These are phyloP conservation scores for Synergus gifuensis DNA, from an alignment of 2,888 invertebrate genomes.

Conservation along the genomic window DNA sequence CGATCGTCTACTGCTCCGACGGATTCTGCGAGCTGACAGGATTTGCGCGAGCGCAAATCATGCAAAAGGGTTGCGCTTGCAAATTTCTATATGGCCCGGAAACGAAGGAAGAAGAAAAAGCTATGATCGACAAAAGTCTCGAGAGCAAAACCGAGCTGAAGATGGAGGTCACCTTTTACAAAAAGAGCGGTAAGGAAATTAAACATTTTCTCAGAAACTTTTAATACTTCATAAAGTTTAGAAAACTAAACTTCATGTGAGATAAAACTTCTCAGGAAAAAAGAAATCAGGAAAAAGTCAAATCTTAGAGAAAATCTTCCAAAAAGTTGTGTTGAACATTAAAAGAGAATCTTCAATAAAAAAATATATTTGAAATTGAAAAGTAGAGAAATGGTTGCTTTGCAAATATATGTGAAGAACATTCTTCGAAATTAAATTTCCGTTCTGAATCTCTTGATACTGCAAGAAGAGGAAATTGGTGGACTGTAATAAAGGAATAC, in stretches of 20 bases:
- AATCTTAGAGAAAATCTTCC: not conserved
- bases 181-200: constrained; percentile 88
- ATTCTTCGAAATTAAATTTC: not conserved
- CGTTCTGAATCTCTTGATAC: not conserved
- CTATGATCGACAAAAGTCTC: constrained; percentile 92
- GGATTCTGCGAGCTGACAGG: constrained; percentile 98
- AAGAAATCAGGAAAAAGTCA: no score
- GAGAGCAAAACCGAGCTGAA: constrained; percentile 95
- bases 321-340: not conserved
- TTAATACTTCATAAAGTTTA: not conserved
- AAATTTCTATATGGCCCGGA: constrained; percentile 96
- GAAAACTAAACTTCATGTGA: not conserved
- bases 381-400: not conserved
- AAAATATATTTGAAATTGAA: not conserved
- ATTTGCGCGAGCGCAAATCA: constrained; percentile 95
- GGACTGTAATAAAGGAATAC: not conserved
- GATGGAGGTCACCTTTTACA: constrained; percentile 95
- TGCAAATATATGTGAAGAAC: not conserved
- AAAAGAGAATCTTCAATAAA: no score
- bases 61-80: constrained; percentile 98
- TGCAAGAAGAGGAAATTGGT: not conserved
- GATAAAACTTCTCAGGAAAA: not conserved
- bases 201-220: constrained; percentile 7
- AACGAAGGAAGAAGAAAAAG: constrained; percentile 92
- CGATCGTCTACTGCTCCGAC: constrained; percentile 97